A percentile compares a stretch with the other conserved stretches of the same genome.
Evolutionary conservation across 1,140 invertebrate species (phyloP).

Genomic region (Apis laboriosa): DNA sequence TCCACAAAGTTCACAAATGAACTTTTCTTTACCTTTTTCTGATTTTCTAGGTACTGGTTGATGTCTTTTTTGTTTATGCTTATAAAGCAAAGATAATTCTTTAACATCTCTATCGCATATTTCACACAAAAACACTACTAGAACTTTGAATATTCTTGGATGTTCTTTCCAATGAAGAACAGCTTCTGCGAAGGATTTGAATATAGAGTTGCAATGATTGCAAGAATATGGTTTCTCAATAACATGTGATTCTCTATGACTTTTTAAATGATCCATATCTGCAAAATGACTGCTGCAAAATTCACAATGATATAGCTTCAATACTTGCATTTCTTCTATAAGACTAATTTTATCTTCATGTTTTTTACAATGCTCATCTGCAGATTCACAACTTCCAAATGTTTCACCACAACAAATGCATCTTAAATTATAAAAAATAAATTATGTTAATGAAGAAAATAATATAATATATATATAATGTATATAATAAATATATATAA

Average conservation of each 20-base stretch:
- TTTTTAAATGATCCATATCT: conserved; percentile 77
- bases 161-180: conserved; percentile 82
- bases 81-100: conserved; percentile 64
- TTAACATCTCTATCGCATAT: conserved; percentile 67
- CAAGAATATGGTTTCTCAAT: conserved; percentile 82
- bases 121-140: conserved; percentile 63
- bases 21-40: conserved; percentile 67
- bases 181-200: conserved; percentile 80
- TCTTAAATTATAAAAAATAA: conserved; percentile 25
- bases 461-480: no score
- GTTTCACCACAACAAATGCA: conserved; percentile 63
- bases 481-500: no score
- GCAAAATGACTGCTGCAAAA: conserved; percentile 82
- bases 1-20: conserved; percentile 80
- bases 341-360: conserved; percentile 61
- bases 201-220: conserved; percentile 79
- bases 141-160: conserved; percentile 63
- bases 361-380: conserved; percentile 57
- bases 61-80: conserved; percentile 77
- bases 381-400: conserved; percentile 55
- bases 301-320: conserved; percentile 82
- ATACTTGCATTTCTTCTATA: conserved; percentile 60
- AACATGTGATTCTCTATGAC: conserved; percentile 79
- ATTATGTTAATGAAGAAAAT: not conserved
- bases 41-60: conserved; percentile 65